Base-by-base conservation (phyloP, 1,140 invertebrate genomes). In the Delia radicum region DNA sequence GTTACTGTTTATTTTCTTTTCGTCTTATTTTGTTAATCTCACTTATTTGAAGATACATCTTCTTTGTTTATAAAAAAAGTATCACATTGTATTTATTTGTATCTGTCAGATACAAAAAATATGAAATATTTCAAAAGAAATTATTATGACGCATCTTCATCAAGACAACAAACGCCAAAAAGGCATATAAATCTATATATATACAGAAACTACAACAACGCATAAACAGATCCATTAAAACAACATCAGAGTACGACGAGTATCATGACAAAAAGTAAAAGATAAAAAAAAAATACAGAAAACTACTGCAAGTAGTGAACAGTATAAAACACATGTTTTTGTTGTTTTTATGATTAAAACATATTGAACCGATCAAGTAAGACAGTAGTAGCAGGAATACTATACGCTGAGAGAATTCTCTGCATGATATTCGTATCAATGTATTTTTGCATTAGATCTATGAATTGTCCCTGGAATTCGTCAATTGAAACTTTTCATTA, bases 121-220 rank as follows among this genome's bases (percentile, higher is more conserved):
- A 42, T 72, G 65, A 63, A 71, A 74, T 55, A 67, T 65, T 74
- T 76, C 72, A 74, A 74, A 55, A 72, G 72, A 76, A 76, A 74
- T 76, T 67, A 74, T 76, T 67, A 74, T 76, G 75, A 76, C 75
- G 72, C 75, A 74, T 76, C 75, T 69, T 69, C 65, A 33, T 37
- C 65, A 69, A 33, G 61, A 15, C 37, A 42, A 42, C 12, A 42
- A 42, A 42, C 12, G 37, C 12, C 37, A 42, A 42, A 42, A 42
- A 42, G n/a, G n/a, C n/a, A n/a, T n/a, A n/a, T n/a, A n/a, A n/a
- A n/a, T n/a, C n/a, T n/a, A n/a, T n/a, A n/a, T n/a, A n/a, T 13
- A 13, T 4, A 42, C 7, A 13, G n/a, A 42, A 42, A 42, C 12
- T 10, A 42, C 12, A 42, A 55, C 48, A 55, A 55, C 10, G 10